These are phyloP conservation scores for Cyrtonyx montezumae DNA, from an alignment of 2,113 vertebrate species.

Conservation along the genomic window DNA sequence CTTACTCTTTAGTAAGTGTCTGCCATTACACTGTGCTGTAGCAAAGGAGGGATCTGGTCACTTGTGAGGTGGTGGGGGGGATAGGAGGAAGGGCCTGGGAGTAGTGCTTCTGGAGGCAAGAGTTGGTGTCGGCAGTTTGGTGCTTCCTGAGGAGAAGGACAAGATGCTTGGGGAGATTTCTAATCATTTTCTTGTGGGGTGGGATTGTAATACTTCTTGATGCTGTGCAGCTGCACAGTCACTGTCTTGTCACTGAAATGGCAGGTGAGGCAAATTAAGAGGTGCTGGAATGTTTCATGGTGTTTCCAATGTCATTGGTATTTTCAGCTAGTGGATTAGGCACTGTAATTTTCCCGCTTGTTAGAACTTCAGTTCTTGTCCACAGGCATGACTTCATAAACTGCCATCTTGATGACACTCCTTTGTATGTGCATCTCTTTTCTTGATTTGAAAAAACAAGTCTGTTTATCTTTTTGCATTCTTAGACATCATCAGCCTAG, in stretches of 20 bases:
- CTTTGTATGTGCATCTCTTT: background rate
- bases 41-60: background rate
- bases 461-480: background rate
- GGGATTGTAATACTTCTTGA: background rate
- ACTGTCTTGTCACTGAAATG: background rate
- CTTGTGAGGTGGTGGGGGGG: background rate
- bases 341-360: background rate
- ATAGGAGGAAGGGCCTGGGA: background rate
- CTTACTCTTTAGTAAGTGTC: background rate
- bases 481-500: background rate
- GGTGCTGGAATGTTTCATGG: background rate
- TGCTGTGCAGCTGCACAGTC: background rate
- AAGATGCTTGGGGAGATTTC: background rate
- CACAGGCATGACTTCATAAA: background rate
- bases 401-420: background rate
- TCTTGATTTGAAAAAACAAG: background rate
- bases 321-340: background rate
- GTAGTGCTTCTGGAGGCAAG: background rate
- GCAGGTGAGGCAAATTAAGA: background rate
- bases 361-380: background rate
- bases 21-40: accelerated
- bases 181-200: background rate
- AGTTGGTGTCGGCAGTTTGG: background rate
- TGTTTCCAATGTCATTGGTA: background rate
- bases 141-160: background rate